These are phyloP conservation scores for Agrenia bidenticulata DNA, from an alignment of 2,888 invertebrate genomes.

Conservation along the genomic window DNA sequence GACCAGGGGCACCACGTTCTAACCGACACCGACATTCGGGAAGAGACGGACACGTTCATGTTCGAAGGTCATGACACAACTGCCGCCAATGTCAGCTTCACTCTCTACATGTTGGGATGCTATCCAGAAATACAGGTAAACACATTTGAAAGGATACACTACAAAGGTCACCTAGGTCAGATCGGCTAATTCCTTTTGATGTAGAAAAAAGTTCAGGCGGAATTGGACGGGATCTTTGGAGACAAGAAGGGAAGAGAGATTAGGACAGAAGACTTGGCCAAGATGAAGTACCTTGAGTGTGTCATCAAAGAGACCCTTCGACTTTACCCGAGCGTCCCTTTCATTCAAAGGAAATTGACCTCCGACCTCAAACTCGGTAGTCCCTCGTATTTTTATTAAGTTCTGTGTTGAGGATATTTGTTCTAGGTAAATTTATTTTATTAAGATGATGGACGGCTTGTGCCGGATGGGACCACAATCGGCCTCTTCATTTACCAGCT, in stretches of 20 bases:
- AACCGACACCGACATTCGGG: constrained; percentile 55
- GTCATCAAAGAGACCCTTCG: constrained; percentile 57
- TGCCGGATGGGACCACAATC: constrained; percentile 31
- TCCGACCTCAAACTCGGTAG: constrained; percentile 47
- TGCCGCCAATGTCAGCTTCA: constrained; percentile 45
- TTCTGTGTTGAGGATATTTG: no score
- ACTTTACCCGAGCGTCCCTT: constrained; percentile 56
- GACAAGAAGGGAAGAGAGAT: constrained; percentile 55
- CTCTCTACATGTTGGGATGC: constrained; percentile 47
- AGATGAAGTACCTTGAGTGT: constrained; percentile 55
- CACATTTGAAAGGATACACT: no score
- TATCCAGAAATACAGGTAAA: constrained; percentile 45
- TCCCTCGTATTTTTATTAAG: no score
- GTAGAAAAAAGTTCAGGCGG: constrained; percentile 58
- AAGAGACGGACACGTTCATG: constrained; percentile 57
- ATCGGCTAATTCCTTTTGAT: no score
- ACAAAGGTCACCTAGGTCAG: no score
- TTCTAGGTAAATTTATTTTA: no score
- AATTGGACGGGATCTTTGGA: constrained; percentile 58
- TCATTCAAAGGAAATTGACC: constrained; percentile 54
- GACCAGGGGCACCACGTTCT: constrained; percentile 55
- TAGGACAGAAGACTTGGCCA: constrained; percentile 57
- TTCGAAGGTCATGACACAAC: constrained; percentile 54
- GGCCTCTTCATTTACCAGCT: constrained; percentile 26
- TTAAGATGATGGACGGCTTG: no score